phyloP scores from a whole-genome alignment of 1,140 invertebrate genomes.

The Lutraria rhynchaena region DNA sequence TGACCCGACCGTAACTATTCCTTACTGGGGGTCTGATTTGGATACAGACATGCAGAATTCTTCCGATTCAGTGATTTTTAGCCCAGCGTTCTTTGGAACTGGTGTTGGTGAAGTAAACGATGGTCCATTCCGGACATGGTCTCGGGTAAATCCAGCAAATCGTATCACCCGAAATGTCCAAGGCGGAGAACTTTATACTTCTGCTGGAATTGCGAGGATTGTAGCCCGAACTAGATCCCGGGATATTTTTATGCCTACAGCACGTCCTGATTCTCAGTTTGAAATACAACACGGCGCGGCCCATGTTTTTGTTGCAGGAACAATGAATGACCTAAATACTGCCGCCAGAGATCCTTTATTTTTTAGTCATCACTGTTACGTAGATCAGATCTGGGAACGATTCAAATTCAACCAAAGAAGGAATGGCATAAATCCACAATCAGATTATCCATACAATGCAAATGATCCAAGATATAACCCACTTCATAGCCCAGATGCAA shows the following conservation, averaged over 20 bases:
- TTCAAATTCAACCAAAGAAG: conserved; percentile 68
- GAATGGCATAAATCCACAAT: conserved; percentile 57
- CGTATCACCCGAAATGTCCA: conserved; percentile 47
- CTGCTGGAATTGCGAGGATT: conserved; percentile 50
- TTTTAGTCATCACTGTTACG: conserved; percentile 81
- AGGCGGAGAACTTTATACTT: conserved; percentile 46
- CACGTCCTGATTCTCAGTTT: conserved; percentile 61
- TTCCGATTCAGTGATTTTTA: conserved; percentile 78
- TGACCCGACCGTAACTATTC: too few species aligned
- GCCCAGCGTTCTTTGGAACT: conserved; percentile 75
- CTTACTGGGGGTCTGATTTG: too few species aligned
- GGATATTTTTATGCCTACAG: conserved; percentile 60
- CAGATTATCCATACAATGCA: conserved; percentile 44
- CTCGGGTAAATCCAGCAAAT: background rate
- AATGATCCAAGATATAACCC: conserved; percentile 31
- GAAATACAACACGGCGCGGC: conserved; percentile 71
- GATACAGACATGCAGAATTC: conserved; percentile 72
- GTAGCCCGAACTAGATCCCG: conserved; percentile 45
- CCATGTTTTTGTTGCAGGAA: conserved; percentile 73
- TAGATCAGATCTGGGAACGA: conserved; percentile 78
- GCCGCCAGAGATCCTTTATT: conserved; percentile 81
- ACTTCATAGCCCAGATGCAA: conserved; percentile 48
- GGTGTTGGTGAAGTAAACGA: conserved; percentile 77
- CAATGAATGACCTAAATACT: conserved; percentile 70
- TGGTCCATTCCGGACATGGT: conserved; percentile 74